Evolutionary conservation across 2,113 vertebrate species (phyloP), one percentile per base, ranked within the genome.

Genomic region (Gymnorhina tibicen): DNA sequence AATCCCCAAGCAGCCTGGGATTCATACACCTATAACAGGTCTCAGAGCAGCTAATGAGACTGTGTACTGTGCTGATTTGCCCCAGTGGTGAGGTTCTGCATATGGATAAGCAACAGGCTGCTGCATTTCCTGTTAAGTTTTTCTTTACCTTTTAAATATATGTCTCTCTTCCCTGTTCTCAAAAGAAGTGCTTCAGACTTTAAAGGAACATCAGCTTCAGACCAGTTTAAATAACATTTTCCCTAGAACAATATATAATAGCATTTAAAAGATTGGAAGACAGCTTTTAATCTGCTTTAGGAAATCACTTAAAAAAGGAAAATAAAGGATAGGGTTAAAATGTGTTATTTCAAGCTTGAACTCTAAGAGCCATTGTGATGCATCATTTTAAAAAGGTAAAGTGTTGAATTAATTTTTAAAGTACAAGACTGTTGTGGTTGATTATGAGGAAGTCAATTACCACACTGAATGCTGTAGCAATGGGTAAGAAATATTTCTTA

Each of bases 1-100:
- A 68, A 69, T 63, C 41, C 44, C 4, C 5, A 5, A 64, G 76
- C 53, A 80, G 37, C 49, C 67, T 49, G 41, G 41, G 13, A 9
- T n/a, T 74, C 62, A 22, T 5, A 50, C 35, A 18, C 23, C 2
- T 10, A 1, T 3, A 63, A 14, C 28, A 59, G 22, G 13, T 49
- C 69, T 81, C 80, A 64, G 80, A 26, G 56, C 22, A 68, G 49
- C 46, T 90, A 35, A 72, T 6, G 13, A 73, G 37, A 37, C 50
- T 49, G 26, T 18, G 6, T 16, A 46, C 50, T n/a, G 16, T 26
- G 37, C 46, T 53, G 33, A 66, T 69, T 39, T 58, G 47, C 62
- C 70, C 60, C 70, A 55, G 30, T 5, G 6, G n/a, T 33, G 39
- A 79, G 7, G 58, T 47, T 64, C 41, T 70, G 33, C 0, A 0